Evolutionary conservation across 2,888 invertebrate genomes (phyloP).

Genomic region (Willowsia nigromaculata): DNA sequence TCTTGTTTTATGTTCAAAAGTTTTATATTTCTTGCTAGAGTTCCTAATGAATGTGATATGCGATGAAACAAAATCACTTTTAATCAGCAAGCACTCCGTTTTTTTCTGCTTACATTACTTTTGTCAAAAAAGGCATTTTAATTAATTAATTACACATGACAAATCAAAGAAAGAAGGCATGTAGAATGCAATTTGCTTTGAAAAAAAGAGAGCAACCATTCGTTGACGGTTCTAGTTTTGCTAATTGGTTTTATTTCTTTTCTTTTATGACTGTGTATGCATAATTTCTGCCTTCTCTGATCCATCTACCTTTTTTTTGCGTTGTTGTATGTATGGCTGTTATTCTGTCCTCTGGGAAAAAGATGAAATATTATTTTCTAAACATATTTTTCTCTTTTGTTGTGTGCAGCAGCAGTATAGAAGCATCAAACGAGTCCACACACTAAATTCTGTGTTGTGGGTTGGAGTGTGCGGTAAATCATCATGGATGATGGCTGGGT

Average conservation of each 20-base stretch:
- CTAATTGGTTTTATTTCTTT: neutral
- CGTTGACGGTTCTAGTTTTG: neutral
- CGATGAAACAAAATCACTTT: neutral
- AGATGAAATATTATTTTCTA: constrained; percentile 30
- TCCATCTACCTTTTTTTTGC: neutral
- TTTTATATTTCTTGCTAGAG: neutral
- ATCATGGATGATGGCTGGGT: constrained; percentile 1
- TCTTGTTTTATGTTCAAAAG: neutral
- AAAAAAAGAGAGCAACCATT: neutral
- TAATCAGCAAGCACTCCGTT: neutral
- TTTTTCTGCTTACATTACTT: neutral
- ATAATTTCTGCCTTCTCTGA: neutral
- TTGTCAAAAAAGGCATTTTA: neutral
- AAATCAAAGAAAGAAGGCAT: neutral
- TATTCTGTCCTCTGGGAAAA: constrained; percentile 48
- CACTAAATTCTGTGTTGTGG: neutral
- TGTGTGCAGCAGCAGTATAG: neutral
- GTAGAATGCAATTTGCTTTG: neutral
- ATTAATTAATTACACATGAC: constrained; percentile 40
- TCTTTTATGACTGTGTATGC: neutral
- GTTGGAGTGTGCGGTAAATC: constrained; percentile 19
- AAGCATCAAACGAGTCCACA: neutral
- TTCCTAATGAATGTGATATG: neutral
- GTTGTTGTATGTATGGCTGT: neutral
- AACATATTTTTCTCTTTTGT: neutral